Conservation (phyloP, 2,797 vertebrate species). For the Choloepus didactylus region DNA sequence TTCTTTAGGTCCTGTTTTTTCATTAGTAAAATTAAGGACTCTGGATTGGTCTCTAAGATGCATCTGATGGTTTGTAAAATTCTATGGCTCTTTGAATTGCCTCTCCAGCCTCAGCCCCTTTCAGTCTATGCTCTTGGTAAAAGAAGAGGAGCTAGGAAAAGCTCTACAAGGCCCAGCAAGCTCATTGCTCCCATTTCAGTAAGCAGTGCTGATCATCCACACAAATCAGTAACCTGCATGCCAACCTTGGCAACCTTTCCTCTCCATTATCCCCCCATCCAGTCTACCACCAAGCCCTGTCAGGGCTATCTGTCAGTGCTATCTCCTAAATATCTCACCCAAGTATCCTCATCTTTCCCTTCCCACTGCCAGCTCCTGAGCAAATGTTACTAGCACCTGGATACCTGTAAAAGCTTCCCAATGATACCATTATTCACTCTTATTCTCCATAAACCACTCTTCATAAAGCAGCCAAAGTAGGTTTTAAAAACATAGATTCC, state of each 20-base stretch:
- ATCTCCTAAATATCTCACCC: neutral
- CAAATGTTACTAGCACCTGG: neutral
- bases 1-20: too few species aligned
- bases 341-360: neutral
- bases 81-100: neutral
- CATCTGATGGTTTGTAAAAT: neutral
- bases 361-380: neutral
- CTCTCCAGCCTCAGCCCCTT: neutral
- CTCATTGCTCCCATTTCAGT: neutral
- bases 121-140: neutral
- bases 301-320: neutral
- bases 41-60: neutral
- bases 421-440: neutral
- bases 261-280: constrained; percentile 8
- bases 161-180: neutral
- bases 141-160: neutral
- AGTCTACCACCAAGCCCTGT: neutral
- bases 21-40: too few species aligned
- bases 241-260: neutral
- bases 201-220: neutral
- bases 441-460: neutral
- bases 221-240: neutral
- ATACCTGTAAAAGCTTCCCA: neutral
- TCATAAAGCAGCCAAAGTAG: neutral
- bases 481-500: neutral